Evolutionary conservation across 1,140 invertebrate species (phyloP).

Genomic region (Chymomyza costata): DNA sequence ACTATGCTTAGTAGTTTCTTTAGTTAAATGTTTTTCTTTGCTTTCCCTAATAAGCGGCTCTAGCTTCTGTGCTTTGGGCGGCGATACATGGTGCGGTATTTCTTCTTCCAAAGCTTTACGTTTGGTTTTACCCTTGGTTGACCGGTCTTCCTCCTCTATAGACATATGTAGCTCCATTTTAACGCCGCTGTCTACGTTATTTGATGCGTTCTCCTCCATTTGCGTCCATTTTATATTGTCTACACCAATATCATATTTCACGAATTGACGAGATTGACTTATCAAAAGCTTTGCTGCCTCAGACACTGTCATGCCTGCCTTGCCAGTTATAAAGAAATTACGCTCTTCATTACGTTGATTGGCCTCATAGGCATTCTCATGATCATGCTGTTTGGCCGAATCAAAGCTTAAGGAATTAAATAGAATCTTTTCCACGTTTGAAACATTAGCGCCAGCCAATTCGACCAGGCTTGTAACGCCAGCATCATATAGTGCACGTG

Average conservation of each 20-base stretch:
- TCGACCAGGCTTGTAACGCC: conserved; percentile 87
- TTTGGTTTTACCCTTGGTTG: conserved; percentile 3
- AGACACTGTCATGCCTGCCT: conserved; percentile 84
- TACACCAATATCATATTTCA: conserved; percentile 81
- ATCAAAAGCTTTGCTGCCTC: conserved; percentile 90
- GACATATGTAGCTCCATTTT: conserved; percentile 19
- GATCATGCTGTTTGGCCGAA: conserved; percentile 84
- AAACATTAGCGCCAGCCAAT: conserved; percentile 84
- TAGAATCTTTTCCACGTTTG: conserved; percentile 85
- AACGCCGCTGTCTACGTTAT: not conserved
- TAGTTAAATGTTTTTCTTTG: not conserved
- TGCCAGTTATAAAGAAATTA: conserved; percentile 89
- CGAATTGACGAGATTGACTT: conserved; percentile 84
- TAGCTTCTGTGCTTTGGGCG: conserved; percentile 16
- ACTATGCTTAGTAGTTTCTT: no score
- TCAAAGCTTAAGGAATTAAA: conserved; percentile 88
- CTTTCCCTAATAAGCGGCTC: not conserved
- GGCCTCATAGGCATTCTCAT: conserved; percentile 82
- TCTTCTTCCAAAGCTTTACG: conserved; percentile 5
- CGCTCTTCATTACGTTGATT: conserved; percentile 81
- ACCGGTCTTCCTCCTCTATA: conserved; percentile 25
- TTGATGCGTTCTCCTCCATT: not conserved
- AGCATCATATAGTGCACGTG: conserved; percentile 88
- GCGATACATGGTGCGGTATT: not conserved
- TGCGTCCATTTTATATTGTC: conserved; percentile 78